Percentiles rank a stretch among this genome's conserved stretches.
Conservation (phyloP, 1,140 invertebrate species). For the Aradophagus sp. region DNA sequence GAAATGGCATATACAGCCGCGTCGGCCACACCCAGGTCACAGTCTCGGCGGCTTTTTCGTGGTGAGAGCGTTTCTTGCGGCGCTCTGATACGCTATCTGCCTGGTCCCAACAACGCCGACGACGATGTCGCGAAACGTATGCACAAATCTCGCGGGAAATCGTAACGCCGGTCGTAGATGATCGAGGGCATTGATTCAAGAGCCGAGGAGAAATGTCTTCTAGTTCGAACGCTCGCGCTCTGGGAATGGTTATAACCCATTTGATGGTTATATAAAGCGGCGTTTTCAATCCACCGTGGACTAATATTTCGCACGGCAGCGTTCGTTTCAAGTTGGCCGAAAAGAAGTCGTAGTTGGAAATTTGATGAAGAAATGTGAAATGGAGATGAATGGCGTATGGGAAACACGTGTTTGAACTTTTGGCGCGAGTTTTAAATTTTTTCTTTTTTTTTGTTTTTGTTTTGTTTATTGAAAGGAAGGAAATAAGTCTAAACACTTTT, state of each 20-base stretch:
- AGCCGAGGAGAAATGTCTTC: conserved; percentile 15
- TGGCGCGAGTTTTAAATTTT: too few species aligned
- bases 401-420: too few species aligned
- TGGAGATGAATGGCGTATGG: too few species aligned
- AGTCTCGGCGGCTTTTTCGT: conserved; percentile 46
- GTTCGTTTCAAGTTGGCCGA: conserved; percentile 4
- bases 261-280: conserved; percentile 13
- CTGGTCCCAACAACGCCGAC: conserved; percentile 1
- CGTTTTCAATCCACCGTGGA: background rate
- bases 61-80: conserved; percentile 41
- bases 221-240: background rate
- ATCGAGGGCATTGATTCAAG: conserved; percentile 40
- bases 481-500: conserved; percentile 11
- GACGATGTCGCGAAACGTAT: conserved; percentile 35
- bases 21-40: conserved; percentile 58
- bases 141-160: conserved; percentile 26
- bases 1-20: too few species aligned
- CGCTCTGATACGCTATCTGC: conserved; percentile 51
- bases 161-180: conserved; percentile 8
- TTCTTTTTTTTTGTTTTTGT: conserved; percentile 1
- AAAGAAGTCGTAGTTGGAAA: too few species aligned
- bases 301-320: background rate
- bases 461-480: conserved; percentile 11
- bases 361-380: too few species aligned
- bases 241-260: background rate